Base-by-base conservation (phyloP, 23 tunicate genomes). In the Halocynthia roretzi region DNA sequence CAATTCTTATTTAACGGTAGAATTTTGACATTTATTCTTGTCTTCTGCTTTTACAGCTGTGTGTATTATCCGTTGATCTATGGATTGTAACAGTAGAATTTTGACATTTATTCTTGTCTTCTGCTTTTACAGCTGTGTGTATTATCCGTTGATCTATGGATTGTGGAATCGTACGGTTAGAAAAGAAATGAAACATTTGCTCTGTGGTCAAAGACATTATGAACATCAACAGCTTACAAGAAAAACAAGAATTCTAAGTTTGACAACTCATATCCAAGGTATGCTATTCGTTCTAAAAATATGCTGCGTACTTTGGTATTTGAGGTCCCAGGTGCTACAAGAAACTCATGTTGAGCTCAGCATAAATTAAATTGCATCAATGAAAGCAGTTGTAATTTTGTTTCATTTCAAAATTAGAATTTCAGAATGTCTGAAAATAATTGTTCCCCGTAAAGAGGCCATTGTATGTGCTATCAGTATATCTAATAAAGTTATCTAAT, bases 191-290 rank as follows among this genome's bases (percentile, higher is more conserved):
- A 81, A 64, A 22, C 64, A 56, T 51, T 48, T 86, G n/a, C 44
- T 86, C 8, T 68, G 84, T 21, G 78, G 85, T n/a, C 52, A 54
- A 20, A 19, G 31, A 10, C 55, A 74, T 50, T 64, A 22, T 48
- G 57, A 72, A 22, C 75, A 79, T 53, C 65, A 63, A 5, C 84
- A 77, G 23, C 21, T 51, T 0, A 86, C 85, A 7, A 75, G 84
- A 80, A 62, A 80, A 51, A 81, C 84, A 14, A 57, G 92, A 60
- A 81, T 86, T 21, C 68, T 86, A 7, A 86, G 92, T 60, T 54
- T 86, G 49, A 71, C 92, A 0, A 80, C 92, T 65, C 92, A 86
- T 69, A 56, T 86, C 40, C 84, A 86, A 86, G 92, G 92, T 81
- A n/a, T n/a, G 50, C 10, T 20, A 6, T n/a, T n/a, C n/a, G 12